Conservation (phyloP, 2,797 vertebrate species). For the Esox masquinongy region DNA sequence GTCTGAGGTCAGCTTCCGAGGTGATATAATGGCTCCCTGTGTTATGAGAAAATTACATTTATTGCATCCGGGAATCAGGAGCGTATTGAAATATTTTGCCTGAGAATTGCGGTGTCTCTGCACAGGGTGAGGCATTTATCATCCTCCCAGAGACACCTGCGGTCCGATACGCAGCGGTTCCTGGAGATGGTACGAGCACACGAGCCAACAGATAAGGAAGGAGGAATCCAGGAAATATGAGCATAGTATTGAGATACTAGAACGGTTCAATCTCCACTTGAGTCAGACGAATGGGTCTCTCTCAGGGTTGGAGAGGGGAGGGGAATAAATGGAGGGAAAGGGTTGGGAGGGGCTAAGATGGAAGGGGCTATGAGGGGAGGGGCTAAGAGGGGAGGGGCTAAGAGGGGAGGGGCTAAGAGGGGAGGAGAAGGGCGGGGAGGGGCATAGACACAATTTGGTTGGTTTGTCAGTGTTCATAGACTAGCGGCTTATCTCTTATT, state of each 20-base stretch:
- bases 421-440: too few relatives aligned
- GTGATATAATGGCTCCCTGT: conserved; percentile 59
- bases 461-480: background rate
- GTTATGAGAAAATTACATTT: conserved; percentile 63
- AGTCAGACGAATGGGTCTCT: conserved; percentile 33
- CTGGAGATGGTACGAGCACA: conserved; percentile 18
- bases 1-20: conserved; percentile 59
- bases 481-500: background rate
- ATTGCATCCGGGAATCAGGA: conserved; percentile 60
- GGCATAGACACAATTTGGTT: background rate
- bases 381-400: too few relatives aligned
- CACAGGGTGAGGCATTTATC: conserved; percentile 67
- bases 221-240: conserved; percentile 37
- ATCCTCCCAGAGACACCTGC: conserved; percentile 67
- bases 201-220: conserved; percentile 25
- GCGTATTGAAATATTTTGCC: conserved; percentile 74
- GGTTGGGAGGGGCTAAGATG: background rate
- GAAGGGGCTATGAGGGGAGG: background rate
- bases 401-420: too few relatives aligned
- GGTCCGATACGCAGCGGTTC: conserved; percentile 45
- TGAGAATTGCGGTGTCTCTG: conserved; percentile 67
- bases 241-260: conserved; percentile 41
- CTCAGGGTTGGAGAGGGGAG: conserved; percentile 16
- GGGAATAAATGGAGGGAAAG: background rate
- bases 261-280: conserved; percentile 37